A percentile compares a stretch with the other conserved stretches of the same genome.
Conservation (phyloP, 2,888 invertebrate genomes). For the Neoscelio sp. region DNA sequence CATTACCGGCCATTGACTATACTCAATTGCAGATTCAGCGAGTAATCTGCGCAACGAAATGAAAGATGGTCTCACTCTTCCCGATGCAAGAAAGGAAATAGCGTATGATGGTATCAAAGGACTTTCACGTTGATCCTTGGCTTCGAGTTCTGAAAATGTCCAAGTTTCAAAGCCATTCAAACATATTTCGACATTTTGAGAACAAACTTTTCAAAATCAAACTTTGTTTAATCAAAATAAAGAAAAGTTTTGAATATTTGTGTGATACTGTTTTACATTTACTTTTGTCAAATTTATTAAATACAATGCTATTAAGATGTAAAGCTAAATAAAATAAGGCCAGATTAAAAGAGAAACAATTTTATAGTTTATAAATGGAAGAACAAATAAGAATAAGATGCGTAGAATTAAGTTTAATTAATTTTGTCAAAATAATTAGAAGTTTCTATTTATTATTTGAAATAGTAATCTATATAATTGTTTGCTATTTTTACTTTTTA, state of each 20-base stretch:
- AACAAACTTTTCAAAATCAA: not conserved
- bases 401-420: too few relatives aligned
- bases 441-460: too few relatives aligned
- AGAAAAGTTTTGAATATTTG: not conserved
- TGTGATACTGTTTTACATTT: too few relatives aligned
- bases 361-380: too few relatives aligned
- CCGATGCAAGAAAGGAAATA: constrained; percentile 86
- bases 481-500: too few relatives aligned
- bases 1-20: constrained; percentile 86
- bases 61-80: constrained; percentile 89
- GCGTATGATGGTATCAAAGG: constrained; percentile 89
- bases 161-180: not conserved
- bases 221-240: constrained; percentile 18
- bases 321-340: too few relatives aligned
- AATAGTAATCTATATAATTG: too few relatives aligned
- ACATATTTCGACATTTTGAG: constrained; percentile 2
- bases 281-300: too few relatives aligned
- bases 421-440: too few relatives aligned
- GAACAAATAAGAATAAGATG: too few relatives aligned
- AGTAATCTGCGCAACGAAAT: constrained; percentile 90
- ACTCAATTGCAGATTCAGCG: constrained; percentile 90
- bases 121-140: constrained; percentile 82
- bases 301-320: too few relatives aligned
- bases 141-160: constrained; percentile 74
- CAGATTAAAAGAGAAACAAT: too few relatives aligned